phyloP scores from a whole-genome alignment of 1,140 invertebrate genomes.

The Arion vulgaris region DNA sequence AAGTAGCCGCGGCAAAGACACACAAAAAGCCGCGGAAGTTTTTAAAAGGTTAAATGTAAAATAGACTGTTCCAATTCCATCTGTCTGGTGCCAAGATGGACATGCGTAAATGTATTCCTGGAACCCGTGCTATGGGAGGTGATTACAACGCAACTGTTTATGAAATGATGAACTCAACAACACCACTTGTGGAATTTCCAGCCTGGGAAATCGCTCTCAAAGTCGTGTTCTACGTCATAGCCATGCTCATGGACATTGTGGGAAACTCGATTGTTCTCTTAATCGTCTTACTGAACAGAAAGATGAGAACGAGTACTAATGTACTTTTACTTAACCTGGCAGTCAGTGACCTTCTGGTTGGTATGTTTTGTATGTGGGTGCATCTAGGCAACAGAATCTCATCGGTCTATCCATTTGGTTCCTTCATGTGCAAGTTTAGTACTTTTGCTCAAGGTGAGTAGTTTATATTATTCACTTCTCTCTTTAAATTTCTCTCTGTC shows the following conservation, averaged over 20 bases:
- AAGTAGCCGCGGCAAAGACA: too few species aligned
- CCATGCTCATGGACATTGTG: constrained; percentile 53
- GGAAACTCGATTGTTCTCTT: constrained; percentile 60
- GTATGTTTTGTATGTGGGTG: constrained; percentile 74
- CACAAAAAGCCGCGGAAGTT: too few species aligned
- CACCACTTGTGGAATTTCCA: not conserved
- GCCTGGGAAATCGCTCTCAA: constrained; percentile 51
- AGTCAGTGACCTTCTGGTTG: constrained; percentile 87
- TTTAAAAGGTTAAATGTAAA: too few species aligned
- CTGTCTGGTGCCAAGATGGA: not conserved
- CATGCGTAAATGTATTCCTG: not conserved
- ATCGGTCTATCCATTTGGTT: constrained; percentile 68
- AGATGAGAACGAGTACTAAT: constrained; percentile 77
- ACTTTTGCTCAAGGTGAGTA: constrained; percentile 73
- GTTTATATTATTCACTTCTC: not conserved
- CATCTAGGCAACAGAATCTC: constrained; percentile 69
- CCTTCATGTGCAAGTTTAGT: constrained; percentile 73
- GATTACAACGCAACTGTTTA: not conserved
- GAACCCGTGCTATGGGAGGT: not conserved
- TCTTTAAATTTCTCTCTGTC: not conserved
- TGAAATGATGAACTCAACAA: not conserved
- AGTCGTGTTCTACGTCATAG: constrained; percentile 55
- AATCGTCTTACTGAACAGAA: constrained; percentile 52
- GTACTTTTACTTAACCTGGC: constrained; percentile 94
- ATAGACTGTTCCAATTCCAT: too few species aligned